Percentiles rank a stretch among this genome's conserved stretches.
Conservation (phyloP, 2,888 invertebrate genomes). For the Cephus pulcher region DNA sequence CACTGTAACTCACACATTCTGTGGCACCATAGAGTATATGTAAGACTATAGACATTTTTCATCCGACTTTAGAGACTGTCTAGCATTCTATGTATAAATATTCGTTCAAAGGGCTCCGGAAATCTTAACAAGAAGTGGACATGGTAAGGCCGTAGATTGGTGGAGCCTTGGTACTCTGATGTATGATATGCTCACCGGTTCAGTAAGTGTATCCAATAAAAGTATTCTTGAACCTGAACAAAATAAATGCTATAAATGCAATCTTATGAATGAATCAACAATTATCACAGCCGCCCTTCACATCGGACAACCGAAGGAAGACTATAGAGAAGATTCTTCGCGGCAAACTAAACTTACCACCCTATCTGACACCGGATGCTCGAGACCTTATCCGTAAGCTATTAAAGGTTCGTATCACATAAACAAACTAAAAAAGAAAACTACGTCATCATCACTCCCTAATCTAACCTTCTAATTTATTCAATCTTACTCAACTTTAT, state of each 20-base stretch:
- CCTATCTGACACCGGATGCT: slow-evolving; percentile 95
- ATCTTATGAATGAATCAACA: neutral
- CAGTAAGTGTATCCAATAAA: slow-evolving; percentile 71
- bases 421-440: neutral
- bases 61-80: neutral
- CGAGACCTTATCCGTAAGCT: slow-evolving; percentile 91
- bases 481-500: neutral
- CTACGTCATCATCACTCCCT: neutral
- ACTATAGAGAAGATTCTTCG: slow-evolving; percentile 99
- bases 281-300: slow-evolving; percentile 88
- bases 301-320: slow-evolving; percentile 95
- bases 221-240: neutral
- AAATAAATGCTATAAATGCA: neutral
- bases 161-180: slow-evolving; percentile 98
- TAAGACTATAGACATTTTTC: slow-evolving; percentile 68
- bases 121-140: slow-evolving; percentile 95
- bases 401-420: slow-evolving; percentile 77
- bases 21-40: slow-evolving; percentile 99
- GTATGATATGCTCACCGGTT: slow-evolving; percentile 99
- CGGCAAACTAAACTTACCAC: slow-evolving; percentile 93
- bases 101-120: slow-evolving; percentile 89
- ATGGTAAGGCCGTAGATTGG: slow-evolving; percentile 99
- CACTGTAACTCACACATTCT: slow-evolving; percentile 97
- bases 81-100: neutral
- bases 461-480: neutral